Conservation (phyloP, 2,797 vertebrate genomes). For the Neosilurus hyrtlii region DNA sequence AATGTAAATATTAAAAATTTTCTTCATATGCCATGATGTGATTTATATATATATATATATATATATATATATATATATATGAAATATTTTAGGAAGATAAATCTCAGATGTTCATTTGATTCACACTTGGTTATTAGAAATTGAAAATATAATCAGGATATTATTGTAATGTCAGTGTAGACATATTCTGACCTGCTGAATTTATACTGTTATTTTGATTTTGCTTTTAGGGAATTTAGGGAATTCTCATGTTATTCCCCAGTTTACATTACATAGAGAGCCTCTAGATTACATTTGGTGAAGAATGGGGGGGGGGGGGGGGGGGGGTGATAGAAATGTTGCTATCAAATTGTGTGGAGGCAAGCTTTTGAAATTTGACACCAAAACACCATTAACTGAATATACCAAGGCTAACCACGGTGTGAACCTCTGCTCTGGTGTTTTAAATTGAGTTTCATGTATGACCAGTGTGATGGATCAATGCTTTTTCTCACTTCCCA, state of each 20-base stretch:
- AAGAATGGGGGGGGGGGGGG: too few species aligned
- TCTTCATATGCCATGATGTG: background rate
- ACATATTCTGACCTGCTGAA: background rate
- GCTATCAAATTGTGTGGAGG: slow-evolving; percentile 22
- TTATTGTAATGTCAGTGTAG: too few species aligned
- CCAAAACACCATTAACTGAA: slow-evolving; percentile 34
- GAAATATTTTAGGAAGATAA: background rate
- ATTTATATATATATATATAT: too few species aligned
- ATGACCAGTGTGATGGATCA: background rate
- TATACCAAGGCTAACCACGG: slow-evolving; percentile 15
- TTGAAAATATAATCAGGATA: background rate
- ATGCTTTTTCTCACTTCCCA: slow-evolving; percentile 6
- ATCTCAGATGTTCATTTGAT: background rate
- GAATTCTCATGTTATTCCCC: background rate
- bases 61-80: too few species aligned
- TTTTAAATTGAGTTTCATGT: slow-evolving; percentile 17
- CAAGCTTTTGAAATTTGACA: slow-evolving; percentile 30
- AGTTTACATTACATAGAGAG: background rate
- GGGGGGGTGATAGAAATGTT: slow-evolving; percentile 18
- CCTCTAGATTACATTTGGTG: background rate
- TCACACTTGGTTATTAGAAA: background rate
- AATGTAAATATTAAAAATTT: too few species aligned
- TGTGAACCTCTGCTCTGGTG: slow-evolving; percentile 1
- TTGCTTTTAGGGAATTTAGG: background rate
- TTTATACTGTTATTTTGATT: background rate